Base-by-base conservation (phyloP, 2,888 invertebrate genomes). In the Morpho helenor region DNA sequence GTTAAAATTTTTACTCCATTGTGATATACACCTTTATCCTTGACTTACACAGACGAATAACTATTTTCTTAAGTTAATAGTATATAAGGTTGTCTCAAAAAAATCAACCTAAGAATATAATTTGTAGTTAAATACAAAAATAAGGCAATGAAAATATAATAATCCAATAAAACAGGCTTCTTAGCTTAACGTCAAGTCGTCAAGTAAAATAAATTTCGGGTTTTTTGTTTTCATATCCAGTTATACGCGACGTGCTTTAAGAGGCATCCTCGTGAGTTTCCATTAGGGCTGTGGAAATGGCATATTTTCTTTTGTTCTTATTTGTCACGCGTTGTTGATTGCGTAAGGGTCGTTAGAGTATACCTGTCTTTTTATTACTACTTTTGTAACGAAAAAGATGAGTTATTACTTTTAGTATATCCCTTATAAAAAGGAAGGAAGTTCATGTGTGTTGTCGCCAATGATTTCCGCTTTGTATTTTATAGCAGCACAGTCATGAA, bases 211-310 rank as follows among this genome's bases (percentile, higher is more conserved):
- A 48, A 54, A 54, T 54, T 48, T 48, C 42, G 40, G 31, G 42
- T 48, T 48, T 55, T 54, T 51, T 46, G 9, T 56, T 56, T 56
- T 44, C 49, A 44, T 56, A 56, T 56, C 45, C 56, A 16, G 45
- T 56, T 50, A 56, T 42, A 54, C 47, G 53, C 48, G 39, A 45
- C 49, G 49, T 46, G 45, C 49, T 56, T 56, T 41, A 46, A 56
- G 56, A 56, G 56, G 45, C 45, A 22, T 39, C 7, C 56, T 42
- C 39, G 54, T 48, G 50, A 56, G 50, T 50, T 56, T 56, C 49
- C 50, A 56, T 56, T 56, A 56, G 50, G 45, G 40, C 45, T 39
- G n/a, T 45, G 46, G 50, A 49, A 46, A 46, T 56, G 49, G 50
- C 47, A 48, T 52, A 51, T 51, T 47, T 56, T 56, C 50, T 39